phyloP scores from a whole-genome alignment of 2,797 vertebrate species.

The Sebastes miniatus region DNA sequence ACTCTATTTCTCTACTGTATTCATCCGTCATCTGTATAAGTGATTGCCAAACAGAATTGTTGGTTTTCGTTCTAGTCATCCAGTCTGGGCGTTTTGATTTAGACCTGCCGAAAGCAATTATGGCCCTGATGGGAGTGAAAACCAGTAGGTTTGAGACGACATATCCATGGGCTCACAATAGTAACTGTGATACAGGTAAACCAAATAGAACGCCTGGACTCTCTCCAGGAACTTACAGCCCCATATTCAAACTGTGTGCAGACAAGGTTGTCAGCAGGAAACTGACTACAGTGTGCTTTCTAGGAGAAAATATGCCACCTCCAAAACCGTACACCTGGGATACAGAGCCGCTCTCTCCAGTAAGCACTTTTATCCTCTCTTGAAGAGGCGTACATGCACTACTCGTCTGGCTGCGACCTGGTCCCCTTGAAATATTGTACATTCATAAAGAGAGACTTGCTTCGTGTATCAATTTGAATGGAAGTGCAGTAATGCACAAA shows the following conservation, averaged over 20 bases:
- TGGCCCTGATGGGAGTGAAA: constrained; percentile 1
- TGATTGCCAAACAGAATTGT: constrained; percentile 8
- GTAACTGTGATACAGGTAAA: constrained; percentile 6
- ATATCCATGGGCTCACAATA: background rate
- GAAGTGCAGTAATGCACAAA: background rate
- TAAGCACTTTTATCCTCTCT: constrained; percentile 24
- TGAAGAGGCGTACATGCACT: constrained; percentile 15
- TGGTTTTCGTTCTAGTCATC: constrained; percentile 14
- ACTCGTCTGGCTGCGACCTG: background rate
- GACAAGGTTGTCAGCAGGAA: constrained; percentile 25
- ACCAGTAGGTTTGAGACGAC: constrained; percentile 4
- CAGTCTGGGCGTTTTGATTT: constrained; percentile 10
- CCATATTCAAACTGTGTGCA: constrained; percentile 25
- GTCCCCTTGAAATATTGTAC: constrained; percentile 17
- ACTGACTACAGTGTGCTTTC: constrained; percentile 12
- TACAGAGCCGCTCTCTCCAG: constrained; percentile 21
- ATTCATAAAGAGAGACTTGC: background rate
- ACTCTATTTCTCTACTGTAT: background rate
- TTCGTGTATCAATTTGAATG: constrained; percentile 10
- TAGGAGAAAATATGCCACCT: constrained; percentile 8
- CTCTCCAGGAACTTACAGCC: constrained; percentile 14
- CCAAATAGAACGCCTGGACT: constrained; percentile 15
- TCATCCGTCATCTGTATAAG: constrained; percentile 15
- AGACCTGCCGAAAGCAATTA: constrained; percentile 37
- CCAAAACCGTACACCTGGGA: constrained; percentile 12